Base-by-base conservation (phyloP, 2,888 invertebrate genomes). In the Philopedon plagiatum region DNA sequence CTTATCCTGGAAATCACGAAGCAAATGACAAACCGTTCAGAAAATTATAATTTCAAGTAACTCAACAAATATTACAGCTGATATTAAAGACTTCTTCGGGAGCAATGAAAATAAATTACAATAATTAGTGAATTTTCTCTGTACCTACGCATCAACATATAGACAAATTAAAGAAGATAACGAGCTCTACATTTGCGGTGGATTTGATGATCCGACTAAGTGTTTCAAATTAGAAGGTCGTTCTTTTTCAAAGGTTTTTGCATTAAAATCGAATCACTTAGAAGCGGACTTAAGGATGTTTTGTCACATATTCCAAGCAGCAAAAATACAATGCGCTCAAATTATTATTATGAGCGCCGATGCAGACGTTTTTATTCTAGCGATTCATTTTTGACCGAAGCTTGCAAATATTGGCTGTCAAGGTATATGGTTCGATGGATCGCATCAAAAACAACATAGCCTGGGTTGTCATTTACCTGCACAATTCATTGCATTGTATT, bases 301-400 rank as follows among this genome's bases (percentile, higher is more conserved):
- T 34, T 34, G 34, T 34, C 34, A 34, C 34, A 34, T 34, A 34
- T 34, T 34, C 11, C 34, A 34, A 7, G 73, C 74, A 70, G 75
- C 74, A 68, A 76, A 61, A 64, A 73, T 56, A 11, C 63, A 75
- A 71, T 66, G 57, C 74, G 71, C 69, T 39, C 70, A 77, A 54
- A 71, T 79, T 7, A 69, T 72, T 26, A 78, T 78, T 32, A 67
- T 74, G 19, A 77, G 76, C 63, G 74, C 73, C 67, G 77, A 78
- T 77, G 78, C 78, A 73, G 78, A 80, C 75, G 77, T 76, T 66
- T 76, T 73, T 32, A 67, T 76, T 44, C 51, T 77, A 62, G 71
- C 23, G 23, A 73, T 78, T 74, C 70, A 77, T 76, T 78, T 75
- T 51, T 66, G 66, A 46, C 41, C 39, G 18, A 29, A 65, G 34